Evolutionary conservation across 2,113 vertebrate species (phyloP), one percentile per base, ranked within the genome.

Genomic region (Leptobrachium ailaonicum): DNA sequence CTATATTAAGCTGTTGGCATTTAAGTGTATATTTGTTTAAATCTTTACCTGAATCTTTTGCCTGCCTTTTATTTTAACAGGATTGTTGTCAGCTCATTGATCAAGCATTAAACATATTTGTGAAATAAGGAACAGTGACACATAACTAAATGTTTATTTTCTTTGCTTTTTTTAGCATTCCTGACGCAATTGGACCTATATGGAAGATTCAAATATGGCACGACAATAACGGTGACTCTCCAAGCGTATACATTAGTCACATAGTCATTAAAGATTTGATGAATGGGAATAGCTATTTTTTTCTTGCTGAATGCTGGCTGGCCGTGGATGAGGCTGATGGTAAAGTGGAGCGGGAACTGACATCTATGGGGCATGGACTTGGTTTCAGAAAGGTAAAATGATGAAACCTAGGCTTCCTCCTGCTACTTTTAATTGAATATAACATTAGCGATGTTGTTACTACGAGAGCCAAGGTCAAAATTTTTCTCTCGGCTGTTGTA

Each of bases 151-250:
- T 41, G 13, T 7, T 40, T 41, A 12, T 11, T 6, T 20, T 3
- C 41, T 32, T 44, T 63, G 42, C n/a, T 74, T 74, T 14, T 67
- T 73, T 47, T 85, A 96, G 95, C 70, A n/a, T 87, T 40, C 82
- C 91, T 1, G 85, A 88, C 2, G 86, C 73, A 54, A 87, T 96
- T 79, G 95, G 95, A 12, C 80, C 83, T 0, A 84, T 96, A 47
- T 84, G 83, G 88, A 92, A 89, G 73, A 70, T 95, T 80, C 87
- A 86, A 71, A 86, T 96, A 73, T 96, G 95, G 95, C 95, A 95
- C 1, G 88, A 94, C 85, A 89, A 89, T 85, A 79, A 80, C 9
- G 95, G 95, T 50, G 67, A 77, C 4, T 91, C 88, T 8, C 91
- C 95, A 0, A 85, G 82, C 80, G 95, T 93, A 92, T 94, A 90